Evolutionary conservation across 2,113 vertebrate species (phyloP), one percentile per base, ranked within the genome.

Genomic region (Plecturocebus donacophilus): DNA sequence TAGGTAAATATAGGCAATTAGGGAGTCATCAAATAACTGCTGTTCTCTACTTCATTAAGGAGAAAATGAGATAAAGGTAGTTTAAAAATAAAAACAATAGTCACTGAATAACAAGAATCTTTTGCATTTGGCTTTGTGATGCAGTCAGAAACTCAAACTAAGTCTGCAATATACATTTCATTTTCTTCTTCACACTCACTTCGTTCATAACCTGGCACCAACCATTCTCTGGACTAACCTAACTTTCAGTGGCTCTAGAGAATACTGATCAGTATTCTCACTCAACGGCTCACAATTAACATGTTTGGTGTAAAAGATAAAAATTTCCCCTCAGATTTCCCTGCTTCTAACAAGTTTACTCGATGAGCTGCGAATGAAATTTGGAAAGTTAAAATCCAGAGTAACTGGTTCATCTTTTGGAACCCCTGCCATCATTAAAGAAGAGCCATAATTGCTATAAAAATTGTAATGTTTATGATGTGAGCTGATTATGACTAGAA

Each of bases 351-450:
- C 2, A 35, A 71, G 47, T 56, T 79, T 94, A 47, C 40, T 93
- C 16, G 73, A 3, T 32, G 54, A 45, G 7, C 5, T 77, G 11
- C 81, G 49, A n/a, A 20, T 87, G 68, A 56, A 89, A 87, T 87
- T 94, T 93, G 49, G 88, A 68, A 87, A 92, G 56, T 17, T 87
- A 73, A 90, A 96, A 89, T 90, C 47, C 35, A 87, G 23, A 95
- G 35, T 45, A 94, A 96, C 27, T 83, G 54, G 66, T 68, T 93
- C 45, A 66, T 23, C 68, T 80, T 97, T 93, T 90, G 56, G 25
- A 88, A 93, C 80, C 32, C 82, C 68, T 79, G 7, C 30, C 38
- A 84, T 84, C 42, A 87, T 91, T 91, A 66, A 87, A 23, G 40
- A 96, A 81, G 10, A 96, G 25, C 27, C 45, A 75, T 54, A 54